phyloP scores from a whole-genome alignment of 2,113 vertebrate species.

The Eulemur macaco region DNA sequence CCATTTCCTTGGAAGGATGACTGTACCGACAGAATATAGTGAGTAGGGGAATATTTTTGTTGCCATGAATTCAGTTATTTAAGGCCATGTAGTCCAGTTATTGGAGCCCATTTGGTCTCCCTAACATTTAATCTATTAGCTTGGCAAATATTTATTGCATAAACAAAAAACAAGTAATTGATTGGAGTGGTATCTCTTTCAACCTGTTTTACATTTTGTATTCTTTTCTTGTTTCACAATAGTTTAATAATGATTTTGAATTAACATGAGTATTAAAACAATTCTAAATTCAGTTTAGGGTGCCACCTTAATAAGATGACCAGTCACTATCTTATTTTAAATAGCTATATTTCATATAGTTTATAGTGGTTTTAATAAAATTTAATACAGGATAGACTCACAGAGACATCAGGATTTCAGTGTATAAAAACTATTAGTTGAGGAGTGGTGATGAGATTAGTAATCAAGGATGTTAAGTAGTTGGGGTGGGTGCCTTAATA shows the following conservation, averaged over 20 bases:
- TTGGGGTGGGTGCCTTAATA: neutral
- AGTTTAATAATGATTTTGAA: constrained; percentile 33
- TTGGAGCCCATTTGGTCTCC: neutral
- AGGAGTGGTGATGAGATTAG: neutral
- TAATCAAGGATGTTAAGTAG: neutral
- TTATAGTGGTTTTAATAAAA: constrained; percentile 31
- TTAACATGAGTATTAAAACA: neutral
- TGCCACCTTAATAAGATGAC: constrained; percentile 28
- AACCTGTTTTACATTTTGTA: neutral
- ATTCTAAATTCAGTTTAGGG: constrained; percentile 7
- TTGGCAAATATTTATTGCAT: constrained; percentile 23
- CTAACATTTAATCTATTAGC: neutral
- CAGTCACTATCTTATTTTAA: constrained; percentile 17
- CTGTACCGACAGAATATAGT: neutral
- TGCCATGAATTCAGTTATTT: neutral
- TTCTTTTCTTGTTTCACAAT: neutral
- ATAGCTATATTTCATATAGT: neutral
- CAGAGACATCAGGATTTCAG: neutral
- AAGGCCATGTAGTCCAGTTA: neutral
- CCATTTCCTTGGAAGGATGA: neutral
- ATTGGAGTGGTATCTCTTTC: neutral
- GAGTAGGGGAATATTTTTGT: neutral
- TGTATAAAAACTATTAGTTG: constrained; percentile 1
- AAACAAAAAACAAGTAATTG: neutral
- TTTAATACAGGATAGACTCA: neutral